Evolutionary conservation across 2,113 vertebrate genomes (phyloP), one percentile per base, ranked within the genome.

Genomic region (Rattus rattus): DNA sequence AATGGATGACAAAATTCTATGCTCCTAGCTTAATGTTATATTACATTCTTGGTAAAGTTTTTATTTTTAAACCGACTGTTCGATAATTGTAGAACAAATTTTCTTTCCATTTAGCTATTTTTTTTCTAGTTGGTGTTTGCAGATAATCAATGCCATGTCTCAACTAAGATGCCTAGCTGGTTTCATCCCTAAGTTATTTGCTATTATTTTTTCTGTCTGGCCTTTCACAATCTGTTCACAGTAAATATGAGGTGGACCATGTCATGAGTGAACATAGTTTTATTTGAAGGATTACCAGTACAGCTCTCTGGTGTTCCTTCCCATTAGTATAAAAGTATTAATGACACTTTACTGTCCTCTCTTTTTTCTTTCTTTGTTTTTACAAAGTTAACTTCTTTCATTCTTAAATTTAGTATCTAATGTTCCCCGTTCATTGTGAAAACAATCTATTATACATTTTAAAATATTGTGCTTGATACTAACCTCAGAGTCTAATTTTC

Each of bases 181-280:
- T 92, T 96, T 92, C 22, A 88, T 83, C 22, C 69, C 49, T 86
- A 36, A 92, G 1, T 70, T 4, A 3, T 92, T 67, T 96, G 19
- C 91, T 47, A 70, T 88, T 47, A 80, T 28, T 73, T 97, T 92
- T 52, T 80, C 52, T 84, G 33, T 89, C 0, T 94, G 89, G 94
- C 81, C 91, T 98, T 96, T 87, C 36, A 83, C 96, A 98, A 61
- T 47, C 97, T 98, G 96, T 92, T 97, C 90, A 91, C 33, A 73
- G 61, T 97, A 97, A 91, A 87, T 96, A 94, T 80, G 95, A 95
- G 92, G 72, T 97, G 69, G 67, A 39, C 91, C 59, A 47, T 86
- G 47, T 77, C 96, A 97, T 96, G 56, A 33, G 1, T 61, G 76
- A 96, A 90, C 76, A 94, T 97, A 96, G 97, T 98, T 95, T 92